Conservation (phyloP, 2,888 invertebrate species). For the Perizoma flavofasciatum region DNA sequence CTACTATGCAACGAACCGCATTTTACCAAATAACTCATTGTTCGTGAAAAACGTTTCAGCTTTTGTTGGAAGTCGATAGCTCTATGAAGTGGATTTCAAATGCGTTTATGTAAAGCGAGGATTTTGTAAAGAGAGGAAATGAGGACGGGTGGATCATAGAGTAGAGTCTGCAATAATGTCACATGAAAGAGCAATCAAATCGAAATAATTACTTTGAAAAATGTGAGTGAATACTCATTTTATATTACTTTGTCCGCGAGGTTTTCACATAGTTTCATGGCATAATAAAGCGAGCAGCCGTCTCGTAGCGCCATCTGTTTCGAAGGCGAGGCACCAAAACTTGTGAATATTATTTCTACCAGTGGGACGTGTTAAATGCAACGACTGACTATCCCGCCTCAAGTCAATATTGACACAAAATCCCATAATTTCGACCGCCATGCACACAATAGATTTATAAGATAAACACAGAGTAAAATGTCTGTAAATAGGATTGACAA, state of each 20-base stretch:
- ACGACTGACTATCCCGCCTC: constrained; percentile 71
- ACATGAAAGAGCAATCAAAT: background rate
- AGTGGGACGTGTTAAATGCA: constrained; percentile 81
- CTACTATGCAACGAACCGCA: constrained; percentile 52
- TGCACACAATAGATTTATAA: constrained; percentile 83
- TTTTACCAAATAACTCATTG: constrained; percentile 76
- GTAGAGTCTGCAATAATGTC: background rate
- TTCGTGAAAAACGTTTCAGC: constrained; percentile 48
- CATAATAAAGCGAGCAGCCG: constrained; percentile 10
- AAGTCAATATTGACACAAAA: constrained; percentile 80
- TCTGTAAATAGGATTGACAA: constrained; percentile 83
- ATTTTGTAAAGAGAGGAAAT: constrained; percentile 30
- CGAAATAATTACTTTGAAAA: background rate
- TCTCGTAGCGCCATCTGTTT: constrained; percentile 64
- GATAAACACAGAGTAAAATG: constrained; percentile 82
- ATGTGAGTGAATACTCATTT: too few species aligned
- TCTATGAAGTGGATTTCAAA: constrained; percentile 20
- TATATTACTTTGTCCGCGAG: background rate
- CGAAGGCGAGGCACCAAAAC: constrained; percentile 26
- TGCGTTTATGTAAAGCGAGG: constrained; percentile 28
- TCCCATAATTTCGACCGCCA: constrained; percentile 82
- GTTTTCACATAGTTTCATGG: background rate
- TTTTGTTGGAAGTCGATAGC: constrained; percentile 29
- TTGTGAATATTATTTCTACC: constrained; percentile 48
- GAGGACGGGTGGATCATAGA: constrained; percentile 10